Evolutionary conservation across 2,113 vertebrate genomes (phyloP).

Genomic region (Morphnarchus princeps): DNA sequence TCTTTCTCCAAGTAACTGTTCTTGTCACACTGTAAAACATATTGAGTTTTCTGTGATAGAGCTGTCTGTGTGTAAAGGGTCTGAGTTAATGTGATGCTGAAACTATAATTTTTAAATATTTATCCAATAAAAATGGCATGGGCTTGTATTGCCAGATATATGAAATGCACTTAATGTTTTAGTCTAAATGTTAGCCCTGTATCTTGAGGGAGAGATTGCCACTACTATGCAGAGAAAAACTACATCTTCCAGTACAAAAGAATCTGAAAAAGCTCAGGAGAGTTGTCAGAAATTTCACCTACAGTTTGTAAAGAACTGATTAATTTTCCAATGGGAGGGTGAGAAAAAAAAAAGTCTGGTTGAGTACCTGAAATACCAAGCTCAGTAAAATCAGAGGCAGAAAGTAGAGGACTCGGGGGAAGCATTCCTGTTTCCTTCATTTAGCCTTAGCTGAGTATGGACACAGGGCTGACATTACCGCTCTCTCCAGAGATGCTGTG

Average conservation of each 20-base stretch:
- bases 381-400: slow-evolving; percentile 16
- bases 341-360: background rate
- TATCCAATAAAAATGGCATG: background rate
- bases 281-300: slow-evolving; percentile 45
- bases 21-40: background rate
- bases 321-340: slow-evolving; percentile 8
- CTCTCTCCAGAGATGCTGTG: slow-evolving; percentile 4
- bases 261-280: background rate
- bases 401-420: background rate
- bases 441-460: slow-evolving; percentile 12
- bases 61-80: background rate
- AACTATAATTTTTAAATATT: background rate
- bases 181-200: background rate
- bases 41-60: background rate
- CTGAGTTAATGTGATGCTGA: background rate
- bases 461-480: background rate
- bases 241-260: background rate
- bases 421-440: slow-evolving; percentile 58
- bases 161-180: background rate
- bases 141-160: background rate
- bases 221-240: background rate
- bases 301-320: slow-evolving; percentile 1
- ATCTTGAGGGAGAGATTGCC: background rate
- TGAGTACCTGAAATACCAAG: slow-evolving; percentile 5
- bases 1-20: background rate